A percentile compares a stretch with the other conserved stretches of the same genome.
Evolutionary conservation across 1,140 invertebrate genomes (phyloP).

Genomic region (Drosophila setifemur): DNA sequence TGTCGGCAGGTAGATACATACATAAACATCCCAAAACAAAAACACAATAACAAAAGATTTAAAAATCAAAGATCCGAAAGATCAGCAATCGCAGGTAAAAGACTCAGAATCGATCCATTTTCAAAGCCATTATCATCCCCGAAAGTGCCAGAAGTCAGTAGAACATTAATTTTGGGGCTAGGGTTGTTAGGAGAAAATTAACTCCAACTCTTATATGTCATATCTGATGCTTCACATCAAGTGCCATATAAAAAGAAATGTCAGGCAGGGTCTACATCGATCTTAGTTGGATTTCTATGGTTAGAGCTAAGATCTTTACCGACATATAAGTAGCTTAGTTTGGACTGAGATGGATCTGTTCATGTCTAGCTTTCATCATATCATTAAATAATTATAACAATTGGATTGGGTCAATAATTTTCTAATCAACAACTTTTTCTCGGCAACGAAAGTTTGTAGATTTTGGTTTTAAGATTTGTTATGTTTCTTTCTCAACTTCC

Average conservation of each 20-base stretch:
- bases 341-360: not conserved
- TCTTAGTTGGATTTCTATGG: slow-evolving; percentile 32
- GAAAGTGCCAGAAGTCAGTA: slow-evolving; percentile 56
- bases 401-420: slow-evolving; percentile 42
- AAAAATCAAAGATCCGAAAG: slow-evolving; percentile 58
- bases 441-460: slow-evolving; percentile 42
- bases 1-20: slow-evolving; percentile 24
- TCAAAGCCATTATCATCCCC: slow-evolving; percentile 36
- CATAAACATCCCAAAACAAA: slow-evolving; percentile 30
- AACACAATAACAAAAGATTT: slow-evolving; percentile 11
- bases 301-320: slow-evolving; percentile 27
- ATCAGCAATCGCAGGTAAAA: slow-evolving; percentile 36
- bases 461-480: slow-evolving; percentile 27
- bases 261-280: slow-evolving; percentile 26
- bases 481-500: slow-evolving; percentile 45
- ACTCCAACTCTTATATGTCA: slow-evolving; percentile 35
- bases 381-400: slow-evolving; percentile 50
- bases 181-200: not conserved
- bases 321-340: slow-evolving; percentile 12
- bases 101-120: slow-evolving; percentile 10
- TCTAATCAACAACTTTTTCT: slow-evolving; percentile 61
- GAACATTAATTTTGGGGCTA: not conserved
- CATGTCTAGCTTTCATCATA: slow-evolving; percentile 35
- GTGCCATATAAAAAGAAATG: slow-evolving; percentile 20
- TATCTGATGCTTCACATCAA: slow-evolving; percentile 47